Evolutionary conservation across 2,888 invertebrate genomes (phyloP).

Genomic region (Scaptomyza tumidula): DNA sequence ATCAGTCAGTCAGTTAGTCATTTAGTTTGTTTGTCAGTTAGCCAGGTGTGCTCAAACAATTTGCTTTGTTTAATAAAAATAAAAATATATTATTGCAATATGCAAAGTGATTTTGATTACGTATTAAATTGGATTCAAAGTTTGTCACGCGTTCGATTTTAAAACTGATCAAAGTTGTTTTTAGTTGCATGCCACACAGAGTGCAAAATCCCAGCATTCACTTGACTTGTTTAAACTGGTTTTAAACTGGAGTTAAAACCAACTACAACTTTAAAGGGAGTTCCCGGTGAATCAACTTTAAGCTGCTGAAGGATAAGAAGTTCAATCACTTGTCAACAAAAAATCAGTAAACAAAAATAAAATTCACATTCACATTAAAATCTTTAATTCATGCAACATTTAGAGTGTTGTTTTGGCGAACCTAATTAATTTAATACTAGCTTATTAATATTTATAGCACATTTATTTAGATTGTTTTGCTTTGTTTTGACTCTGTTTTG

Average conservation of each 20-base stretch:
- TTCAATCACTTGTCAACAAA: conserved; percentile 13
- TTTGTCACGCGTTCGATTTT: conserved; percentile 7
- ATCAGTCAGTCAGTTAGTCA: neutral
- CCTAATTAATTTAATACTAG: conserved; percentile 18
- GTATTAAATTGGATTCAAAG: conserved; percentile 36
- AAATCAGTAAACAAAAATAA: neutral
- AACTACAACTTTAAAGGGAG: conserved; percentile 9
- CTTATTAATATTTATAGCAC: conserved; percentile 31
- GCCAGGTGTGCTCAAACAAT: conserved; percentile 23
- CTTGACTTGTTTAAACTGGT: conserved; percentile 31
- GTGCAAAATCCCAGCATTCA: conserved; percentile 14
- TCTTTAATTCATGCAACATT: conserved; percentile 25
- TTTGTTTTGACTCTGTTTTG: conserved; percentile 9
- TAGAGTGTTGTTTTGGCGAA: conserved; percentile 16
- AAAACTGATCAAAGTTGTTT: neutral
- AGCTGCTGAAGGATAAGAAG: conserved; percentile 33
- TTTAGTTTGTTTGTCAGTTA: neutral
- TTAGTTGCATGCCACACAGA: conserved; percentile 2
- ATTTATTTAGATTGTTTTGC: conserved; percentile 2
- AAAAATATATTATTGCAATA: conserved; percentile 1
- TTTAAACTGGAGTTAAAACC: conserved; percentile 8
- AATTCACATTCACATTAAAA: neutral
- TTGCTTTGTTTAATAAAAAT: conserved; percentile 16
- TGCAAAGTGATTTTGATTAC: neutral
- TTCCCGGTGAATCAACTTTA: conserved; percentile 37